Evolutionary conservation across 1,140 invertebrate species (phyloP), one percentile per base, ranked within the genome.

Genomic region (Eumaeus atala): DNA sequence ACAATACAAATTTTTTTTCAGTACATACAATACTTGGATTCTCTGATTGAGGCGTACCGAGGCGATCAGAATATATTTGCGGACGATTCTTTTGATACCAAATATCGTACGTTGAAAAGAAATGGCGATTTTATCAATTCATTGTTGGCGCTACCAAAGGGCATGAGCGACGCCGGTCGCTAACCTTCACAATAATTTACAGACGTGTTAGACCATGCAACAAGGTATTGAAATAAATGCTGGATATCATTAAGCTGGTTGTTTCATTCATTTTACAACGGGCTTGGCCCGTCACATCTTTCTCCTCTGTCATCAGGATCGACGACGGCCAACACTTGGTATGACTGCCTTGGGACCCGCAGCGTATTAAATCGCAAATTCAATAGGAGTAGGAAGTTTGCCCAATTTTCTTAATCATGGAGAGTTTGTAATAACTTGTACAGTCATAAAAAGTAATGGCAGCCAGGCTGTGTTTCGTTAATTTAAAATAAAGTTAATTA

Each of bases 101-200:
- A 75, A 37, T 77, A 70, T 53, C 66, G 65, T 33, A 60, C 67
- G 10, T 72, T 65, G 67, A 94, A 94, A 73, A 88, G 92, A 7
- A 94, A 93, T 67, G 92, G 92, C 0, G 93, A 94, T 64, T 78
- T 94, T 5, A 94, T 94, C 54, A 94, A 94, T 66, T 92, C 92
- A 1, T 77, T 94, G 1, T 73, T 94, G 0, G 90, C 91, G 21
- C 70, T 94, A 28, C 93, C 93, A 10, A 92, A 92, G 64, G 91
- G 90, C 56, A 91, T 93, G 88, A 91, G 92, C 59, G 92, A 92
- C 58, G 92, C 91, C 12, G 93, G 92, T 51, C 89, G 89, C 68
- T 89, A 47, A 37, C 2, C 17, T 7, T 44, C 9, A 51, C 9
- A 8, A 7, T 12, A 8, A 12, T 36, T 14, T n/a, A n/a, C n/a